Conservation (phyloP, 2,888 invertebrate genomes). For the Sinodicranocentrus sp. region DNA sequence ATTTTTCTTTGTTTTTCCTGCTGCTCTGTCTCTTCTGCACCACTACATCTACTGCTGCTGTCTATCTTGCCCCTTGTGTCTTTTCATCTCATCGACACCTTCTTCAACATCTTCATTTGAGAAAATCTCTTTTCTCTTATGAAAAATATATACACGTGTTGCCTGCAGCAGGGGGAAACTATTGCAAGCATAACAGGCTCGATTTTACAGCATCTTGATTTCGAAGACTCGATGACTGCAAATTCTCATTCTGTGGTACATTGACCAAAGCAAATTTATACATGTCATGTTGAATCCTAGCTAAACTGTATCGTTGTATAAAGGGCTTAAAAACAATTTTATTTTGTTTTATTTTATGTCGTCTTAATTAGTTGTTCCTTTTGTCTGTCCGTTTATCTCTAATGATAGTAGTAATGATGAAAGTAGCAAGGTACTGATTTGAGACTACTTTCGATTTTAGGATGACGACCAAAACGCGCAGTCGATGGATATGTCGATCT, state of each 20-base stretch:
- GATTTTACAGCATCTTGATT: constrained; percentile 88
- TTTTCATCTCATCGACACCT: background rate
- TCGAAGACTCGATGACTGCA: constrained; percentile 85
- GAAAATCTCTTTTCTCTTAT: background rate
- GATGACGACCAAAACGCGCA: constrained; percentile 68
- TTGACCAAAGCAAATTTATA: background rate
- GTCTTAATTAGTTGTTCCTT: no score
- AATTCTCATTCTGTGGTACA: constrained; percentile 78
- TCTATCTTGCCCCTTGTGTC: constrained; percentile 1
- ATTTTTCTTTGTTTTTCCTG: constrained; percentile 4
- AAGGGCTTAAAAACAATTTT: no score
- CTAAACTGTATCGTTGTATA: no score
- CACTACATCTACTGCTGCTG: background rate
- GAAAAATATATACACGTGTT: background rate
- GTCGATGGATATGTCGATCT: constrained; percentile 90
- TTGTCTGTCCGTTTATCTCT: no score
- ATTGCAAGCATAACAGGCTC: constrained; percentile 90
- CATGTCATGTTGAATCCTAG: background rate
- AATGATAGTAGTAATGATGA: no score
- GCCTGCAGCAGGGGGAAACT: constrained; percentile 86
- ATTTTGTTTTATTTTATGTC: no score
- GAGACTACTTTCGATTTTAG: no score
- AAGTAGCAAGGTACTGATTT: no score
- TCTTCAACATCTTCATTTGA: background rate
- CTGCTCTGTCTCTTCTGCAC: constrained; percentile 3